A percentile compares a stretch with the other conserved stretches of the same genome.
Conservation (phyloP, 2,113 vertebrate genomes). For the Pseudorhombus dupliciocellatus region DNA sequence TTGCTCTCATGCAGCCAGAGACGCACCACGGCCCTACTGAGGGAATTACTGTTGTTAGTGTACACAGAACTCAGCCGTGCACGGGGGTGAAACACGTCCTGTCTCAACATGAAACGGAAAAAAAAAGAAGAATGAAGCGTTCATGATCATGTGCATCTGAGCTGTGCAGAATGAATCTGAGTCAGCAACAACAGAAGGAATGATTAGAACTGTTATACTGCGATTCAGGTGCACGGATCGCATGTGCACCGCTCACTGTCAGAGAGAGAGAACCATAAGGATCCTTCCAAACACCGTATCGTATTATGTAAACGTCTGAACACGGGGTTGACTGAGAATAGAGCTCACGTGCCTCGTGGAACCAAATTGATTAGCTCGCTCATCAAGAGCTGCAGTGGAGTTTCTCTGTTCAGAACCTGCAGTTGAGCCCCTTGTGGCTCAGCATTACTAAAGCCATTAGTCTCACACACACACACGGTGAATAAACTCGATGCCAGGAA, state of each 20-base stretch:
- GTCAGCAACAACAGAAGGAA: too few relatives aligned
- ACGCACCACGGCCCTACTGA: neutral
- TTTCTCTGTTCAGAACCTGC: constrained; percentile 61
- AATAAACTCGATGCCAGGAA: constrained; percentile 40
- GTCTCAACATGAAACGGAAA: neutral
- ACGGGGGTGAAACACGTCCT: too few relatives aligned
- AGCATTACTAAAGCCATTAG: constrained; percentile 65
- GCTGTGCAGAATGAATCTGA: too few relatives aligned
- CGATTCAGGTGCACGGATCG: too few relatives aligned
- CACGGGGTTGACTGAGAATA: constrained; percentile 52
- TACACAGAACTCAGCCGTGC: neutral
- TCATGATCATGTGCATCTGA: too few relatives aligned
- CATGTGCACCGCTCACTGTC: neutral
- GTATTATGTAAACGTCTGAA: constrained; percentile 57
- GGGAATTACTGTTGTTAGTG: neutral
- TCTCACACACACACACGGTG: constrained; percentile 31
- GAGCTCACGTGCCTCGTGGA: constrained; percentile 44
- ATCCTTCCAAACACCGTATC: constrained; percentile 48
- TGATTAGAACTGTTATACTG: too few relatives aligned
- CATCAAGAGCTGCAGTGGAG: constrained; percentile 54
- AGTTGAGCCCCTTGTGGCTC: constrained; percentile 49
- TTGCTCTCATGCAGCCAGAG: neutral
- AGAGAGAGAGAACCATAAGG: constrained; percentile 17
- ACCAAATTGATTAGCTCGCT: constrained; percentile 63
- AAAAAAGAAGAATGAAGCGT: too few relatives aligned